A percentile compares a stretch with the other conserved stretches of the same genome.
Conservation (phyloP, 2,888 invertebrate species). For the Aplocera efformata region DNA sequence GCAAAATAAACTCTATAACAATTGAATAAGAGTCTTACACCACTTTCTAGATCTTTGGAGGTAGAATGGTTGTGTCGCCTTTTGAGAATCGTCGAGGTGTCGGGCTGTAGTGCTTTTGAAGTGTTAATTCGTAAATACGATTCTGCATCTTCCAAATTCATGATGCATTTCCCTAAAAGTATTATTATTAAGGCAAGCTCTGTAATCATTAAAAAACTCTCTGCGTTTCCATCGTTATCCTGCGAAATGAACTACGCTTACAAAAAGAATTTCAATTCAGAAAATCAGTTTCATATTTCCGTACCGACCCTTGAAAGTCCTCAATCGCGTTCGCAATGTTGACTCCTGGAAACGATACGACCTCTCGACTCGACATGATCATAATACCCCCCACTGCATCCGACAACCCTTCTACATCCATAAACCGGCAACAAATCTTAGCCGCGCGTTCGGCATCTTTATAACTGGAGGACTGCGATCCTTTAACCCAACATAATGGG, state of each 20-base stretch:
- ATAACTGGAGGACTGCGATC: conserved; percentile 74
- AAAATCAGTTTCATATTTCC: conserved; percentile 57
- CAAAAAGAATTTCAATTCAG: conserved; percentile 38
- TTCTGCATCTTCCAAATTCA: conserved; percentile 16
- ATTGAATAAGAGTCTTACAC: conserved; percentile 5
- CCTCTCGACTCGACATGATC: conserved; percentile 74
- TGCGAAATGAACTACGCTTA: conserved; percentile 27
- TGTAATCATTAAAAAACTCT: conserved; percentile 9
- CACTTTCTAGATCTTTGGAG: conserved; percentile 13
- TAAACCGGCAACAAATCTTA: conserved; percentile 77
- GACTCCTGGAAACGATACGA: conserved; percentile 74
- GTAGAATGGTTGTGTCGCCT: conserved; percentile 40
- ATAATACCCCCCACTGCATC: conserved; percentile 70
- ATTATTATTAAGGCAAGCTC: conserved; percentile 5
- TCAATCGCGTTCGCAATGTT: conserved; percentile 72
- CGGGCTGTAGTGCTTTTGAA: conserved; percentile 31
- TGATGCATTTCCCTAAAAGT: background rate
- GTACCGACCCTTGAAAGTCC: conserved; percentile 59
- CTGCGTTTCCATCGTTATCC: conserved; percentile 17
- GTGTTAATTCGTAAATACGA: conserved; percentile 37
- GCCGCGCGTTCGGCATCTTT: conserved; percentile 73
- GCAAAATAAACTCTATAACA: conserved; percentile 19
- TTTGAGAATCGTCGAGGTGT: conserved; percentile 44
- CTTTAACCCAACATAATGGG: conserved; percentile 79
- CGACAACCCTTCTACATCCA: conserved; percentile 76